phyloP scores from a whole-genome alignment of 2,113 vertebrate genomes.

The Hyperoodon ampullatus region DNA sequence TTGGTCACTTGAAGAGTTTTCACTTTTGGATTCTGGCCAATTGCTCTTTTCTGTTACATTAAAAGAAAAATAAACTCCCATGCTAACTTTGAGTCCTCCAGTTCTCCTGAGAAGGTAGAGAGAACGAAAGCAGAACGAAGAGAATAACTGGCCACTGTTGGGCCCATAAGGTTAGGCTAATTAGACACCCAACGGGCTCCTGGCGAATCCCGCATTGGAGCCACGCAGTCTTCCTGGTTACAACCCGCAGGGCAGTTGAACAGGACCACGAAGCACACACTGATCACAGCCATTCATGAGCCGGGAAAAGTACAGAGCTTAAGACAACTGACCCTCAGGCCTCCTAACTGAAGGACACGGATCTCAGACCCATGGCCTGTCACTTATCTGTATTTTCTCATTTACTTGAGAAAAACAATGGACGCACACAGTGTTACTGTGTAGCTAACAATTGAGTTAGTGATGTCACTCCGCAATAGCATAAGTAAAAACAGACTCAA shows the following conservation, averaged over 20 bases:
- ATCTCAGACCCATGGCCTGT: background rate
- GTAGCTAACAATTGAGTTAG: background rate
- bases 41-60: slow-evolving; percentile 1
- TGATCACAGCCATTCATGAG: background rate
- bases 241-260: background rate
- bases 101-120: background rate
- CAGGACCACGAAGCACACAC: background rate
- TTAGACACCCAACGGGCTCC: background rate
- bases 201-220: background rate
- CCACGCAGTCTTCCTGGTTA: background rate
- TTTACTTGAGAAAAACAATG: background rate
- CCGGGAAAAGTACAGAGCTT: background rate
- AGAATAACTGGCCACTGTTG: background rate
- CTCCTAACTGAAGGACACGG: background rate
- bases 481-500: slow-evolving; percentile 10
- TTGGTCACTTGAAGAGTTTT: slow-evolving; percentile 21
- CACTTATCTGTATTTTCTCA: background rate
- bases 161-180: background rate
- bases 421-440: background rate
- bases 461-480: background rate
- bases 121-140: background rate
- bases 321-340: background rate
- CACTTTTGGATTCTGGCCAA: slow-evolving; percentile 3
- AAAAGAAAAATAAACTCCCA: background rate
- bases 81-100: background rate